Evolutionary conservation across 2,797 vertebrate species (phyloP).

Genomic region (Sandelia bainsii): DNA sequence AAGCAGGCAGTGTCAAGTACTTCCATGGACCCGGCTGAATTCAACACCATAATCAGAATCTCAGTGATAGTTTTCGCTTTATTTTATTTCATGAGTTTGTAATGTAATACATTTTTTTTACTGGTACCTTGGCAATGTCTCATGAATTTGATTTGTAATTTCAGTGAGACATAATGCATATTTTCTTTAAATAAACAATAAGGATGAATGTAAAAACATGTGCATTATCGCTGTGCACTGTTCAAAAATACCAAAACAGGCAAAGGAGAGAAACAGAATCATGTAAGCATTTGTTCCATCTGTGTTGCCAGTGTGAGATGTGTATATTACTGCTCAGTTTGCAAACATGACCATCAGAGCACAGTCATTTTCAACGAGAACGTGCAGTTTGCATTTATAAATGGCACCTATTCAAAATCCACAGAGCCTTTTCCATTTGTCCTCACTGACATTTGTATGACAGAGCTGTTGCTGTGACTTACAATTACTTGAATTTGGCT

Average conservation of each 20-base stretch:
- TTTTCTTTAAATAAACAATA: not conserved
- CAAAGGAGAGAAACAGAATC: not conserved
- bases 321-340: conserved; percentile 13
- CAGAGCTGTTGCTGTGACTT: conserved; percentile 49
- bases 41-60: too few species aligned
- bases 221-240: not conserved
- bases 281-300: conserved; percentile 20
- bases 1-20: too few species aligned
- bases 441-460: conserved; percentile 37
- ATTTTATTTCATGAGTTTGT: too few species aligned
- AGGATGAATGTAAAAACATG: not conserved
- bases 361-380: conserved; percentile 28
- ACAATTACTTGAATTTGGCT: conserved; percentile 59
- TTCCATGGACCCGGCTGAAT: too few species aligned
- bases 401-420: conserved; percentile 22
- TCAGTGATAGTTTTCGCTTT: too few species aligned
- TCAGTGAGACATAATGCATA: not conserved
- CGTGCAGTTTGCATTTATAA: conserved; percentile 41
- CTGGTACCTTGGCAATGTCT: not conserved
- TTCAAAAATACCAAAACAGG: not conserved
- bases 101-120: too few species aligned
- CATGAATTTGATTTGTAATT: not conserved
- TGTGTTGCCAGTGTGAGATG: conserved; percentile 17
- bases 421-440: conserved; percentile 36
- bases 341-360: conserved; percentile 24